Evolutionary conservation across 2,888 invertebrate species (phyloP).

Genomic region (Anthophora plumipes): DNA sequence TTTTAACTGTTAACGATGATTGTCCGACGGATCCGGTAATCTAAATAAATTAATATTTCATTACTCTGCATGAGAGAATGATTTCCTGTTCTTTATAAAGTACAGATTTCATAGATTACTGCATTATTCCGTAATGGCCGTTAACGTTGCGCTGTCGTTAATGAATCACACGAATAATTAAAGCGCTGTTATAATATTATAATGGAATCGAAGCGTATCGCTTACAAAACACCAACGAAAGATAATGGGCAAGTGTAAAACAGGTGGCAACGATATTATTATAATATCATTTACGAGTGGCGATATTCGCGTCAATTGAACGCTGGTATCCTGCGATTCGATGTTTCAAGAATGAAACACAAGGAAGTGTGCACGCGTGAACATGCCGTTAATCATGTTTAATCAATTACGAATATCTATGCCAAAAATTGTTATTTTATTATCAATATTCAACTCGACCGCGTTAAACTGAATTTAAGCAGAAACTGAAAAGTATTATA

Average conservation of each 20-base stretch:
- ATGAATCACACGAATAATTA: conserved; percentile 37
- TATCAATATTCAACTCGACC: no score
- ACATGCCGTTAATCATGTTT: not conserved
- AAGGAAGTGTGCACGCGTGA: not conserved
- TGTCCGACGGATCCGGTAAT: no score
- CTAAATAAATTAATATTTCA: conserved; percentile 22
- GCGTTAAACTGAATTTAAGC: no score
- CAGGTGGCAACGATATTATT: conserved; percentile 8
- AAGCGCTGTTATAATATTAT: conserved; percentile 26
- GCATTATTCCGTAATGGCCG: conserved; percentile 26
- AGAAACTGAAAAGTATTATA: no score
- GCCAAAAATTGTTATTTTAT: no score
- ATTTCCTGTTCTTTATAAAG: conserved; percentile 31
- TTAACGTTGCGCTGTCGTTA: conserved; percentile 12
- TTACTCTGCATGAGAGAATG: not conserved
- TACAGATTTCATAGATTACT: conserved; percentile 15
- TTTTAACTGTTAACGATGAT: not conserved
- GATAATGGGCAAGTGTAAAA: conserved; percentile 15
- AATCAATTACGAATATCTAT: not conserved
- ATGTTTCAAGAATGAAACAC: not conserved
- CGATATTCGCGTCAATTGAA: not conserved
- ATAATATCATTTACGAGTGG: conserved; percentile 9
- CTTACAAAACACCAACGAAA: conserved; percentile 9
- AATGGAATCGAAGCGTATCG: conserved; percentile 19
- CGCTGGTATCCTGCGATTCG: not conserved